phyloP scores from a whole-genome alignment of 2,888 invertebrate genomes.

The Phrixothrix hirtus region DNA sequence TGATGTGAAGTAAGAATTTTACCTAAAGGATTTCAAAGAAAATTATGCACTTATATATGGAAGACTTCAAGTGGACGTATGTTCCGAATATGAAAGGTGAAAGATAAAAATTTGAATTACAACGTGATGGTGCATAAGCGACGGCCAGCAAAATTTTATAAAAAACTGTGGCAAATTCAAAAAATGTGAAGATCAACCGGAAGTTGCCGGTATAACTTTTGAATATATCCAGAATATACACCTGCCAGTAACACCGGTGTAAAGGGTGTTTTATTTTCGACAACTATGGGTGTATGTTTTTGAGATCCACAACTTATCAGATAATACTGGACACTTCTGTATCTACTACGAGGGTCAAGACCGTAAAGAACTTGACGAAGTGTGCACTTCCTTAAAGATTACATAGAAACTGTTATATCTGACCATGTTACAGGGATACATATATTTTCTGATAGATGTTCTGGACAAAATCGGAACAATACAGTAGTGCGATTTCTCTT shows the following conservation, averaged over 20 bases:
- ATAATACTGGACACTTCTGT: no score
- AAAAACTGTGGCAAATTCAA: conserved; percentile 25
- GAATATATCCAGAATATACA: conserved; percentile 39
- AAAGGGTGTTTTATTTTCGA: conserved; percentile 35
- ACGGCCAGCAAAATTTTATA: no score
- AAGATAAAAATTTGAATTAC: conserved; percentile 23
- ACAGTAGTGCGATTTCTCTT: no score
- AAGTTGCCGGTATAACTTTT: conserved; percentile 30
- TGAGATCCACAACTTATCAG: no score
- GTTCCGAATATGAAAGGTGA: conserved; percentile 28
- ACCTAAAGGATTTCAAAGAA: conserved; percentile 34
- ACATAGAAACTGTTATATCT: no score
- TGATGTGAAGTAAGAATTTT: conserved; percentile 37
- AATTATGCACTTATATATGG: conserved; percentile 36
- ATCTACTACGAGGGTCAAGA: no score
- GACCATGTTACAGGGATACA: no score
- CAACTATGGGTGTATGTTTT: no score
- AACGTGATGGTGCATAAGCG: conserved; percentile 32
- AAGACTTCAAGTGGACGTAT: conserved; percentile 32
- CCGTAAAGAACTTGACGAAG: no score
- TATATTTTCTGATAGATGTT: no score
- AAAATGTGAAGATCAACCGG: conserved; percentile 19
- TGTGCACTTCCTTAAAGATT: no score
- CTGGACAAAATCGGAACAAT: no score
- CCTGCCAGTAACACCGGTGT: conserved; percentile 36